phyloP scores from a whole-genome alignment of 2,888 invertebrate species.

The Fissipunctia ypsillon region DNA sequence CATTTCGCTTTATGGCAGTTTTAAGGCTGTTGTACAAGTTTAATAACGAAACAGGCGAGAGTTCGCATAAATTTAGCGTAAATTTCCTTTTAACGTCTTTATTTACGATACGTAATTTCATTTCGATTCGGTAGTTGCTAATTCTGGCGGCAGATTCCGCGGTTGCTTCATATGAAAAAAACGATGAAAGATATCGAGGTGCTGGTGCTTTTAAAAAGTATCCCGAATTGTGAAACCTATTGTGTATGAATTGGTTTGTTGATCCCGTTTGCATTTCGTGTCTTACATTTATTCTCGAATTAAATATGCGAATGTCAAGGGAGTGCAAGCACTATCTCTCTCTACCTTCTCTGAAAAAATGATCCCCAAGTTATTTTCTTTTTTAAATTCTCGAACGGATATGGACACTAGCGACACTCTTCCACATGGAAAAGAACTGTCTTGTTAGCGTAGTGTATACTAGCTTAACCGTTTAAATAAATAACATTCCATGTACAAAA shows the following conservation, averaged over 20 bases:
- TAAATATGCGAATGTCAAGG: not conserved
- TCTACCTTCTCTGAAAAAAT: not conserved
- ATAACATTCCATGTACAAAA: conserved; percentile 9
- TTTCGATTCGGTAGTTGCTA: conserved; percentile 40
- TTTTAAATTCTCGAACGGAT: not conserved
- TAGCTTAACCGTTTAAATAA: not conserved
- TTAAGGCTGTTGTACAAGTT: conserved; percentile 40
- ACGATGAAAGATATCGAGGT: not conserved
- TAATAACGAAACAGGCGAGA: conserved; percentile 39
- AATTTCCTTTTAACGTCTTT: conserved; percentile 58
- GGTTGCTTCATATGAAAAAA: not conserved
- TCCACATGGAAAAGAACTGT: too few species aligned
- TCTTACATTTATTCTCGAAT: too few species aligned
- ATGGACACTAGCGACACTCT: not conserved
- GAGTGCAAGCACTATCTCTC: not conserved
- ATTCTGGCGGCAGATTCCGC: not conserved
- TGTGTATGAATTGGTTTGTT: too few species aligned
- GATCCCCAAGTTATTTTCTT: not conserved
- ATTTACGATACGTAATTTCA: conserved; percentile 51
- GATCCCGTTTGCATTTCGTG: too few species aligned
- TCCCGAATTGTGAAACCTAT: not conserved
- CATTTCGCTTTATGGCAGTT: conserved; percentile 33
- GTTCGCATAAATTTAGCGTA: conserved; percentile 44
- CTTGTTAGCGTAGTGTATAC: not conserved
- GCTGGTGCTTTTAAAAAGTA: not conserved